Evolutionary conservation across 2,113 vertebrate species (phyloP), one percentile per base, ranked within the genome.

Genomic region (Leiothrix lutea): DNA sequence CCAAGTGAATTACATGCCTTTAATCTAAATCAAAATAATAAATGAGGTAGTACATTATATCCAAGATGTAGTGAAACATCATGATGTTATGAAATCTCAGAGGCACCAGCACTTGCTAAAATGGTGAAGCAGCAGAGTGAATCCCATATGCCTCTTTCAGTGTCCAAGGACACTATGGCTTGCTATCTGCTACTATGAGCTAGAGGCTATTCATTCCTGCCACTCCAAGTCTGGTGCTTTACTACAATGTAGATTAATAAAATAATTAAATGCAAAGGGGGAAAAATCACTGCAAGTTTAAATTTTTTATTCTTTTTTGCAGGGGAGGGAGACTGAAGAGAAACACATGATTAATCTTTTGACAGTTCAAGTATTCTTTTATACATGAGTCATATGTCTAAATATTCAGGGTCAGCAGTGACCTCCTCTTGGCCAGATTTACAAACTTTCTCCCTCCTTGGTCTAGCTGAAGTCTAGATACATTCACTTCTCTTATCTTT

Each of bases 381-480:
- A 38, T 67, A 44, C 38, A 58, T 96, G 90, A 95, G 86, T 97
- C 94, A 97, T 97, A 94, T 47, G 92, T 95, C 90, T 92, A 96
- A 95, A 86, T 65, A 94, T 90, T 83, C 89, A 83, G 71, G 74
- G 84, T 96, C 84, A 96, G 42, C 42, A 81, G 22, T 86, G 73
- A 81, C 66, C 60, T 91, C 42, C 19, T 82, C 80, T 82, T 89
- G 90, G 86, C 74, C 48, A 78, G 64, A 57, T 84, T 61, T 90
- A 64, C 14, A 82, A 51, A 70, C 72, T 28, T 94, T 75, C 29
- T 74, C 28, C 42, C 28, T 67, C 62, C 36, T 70, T 70, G 18
- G 36, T 79, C 35, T 66, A 69, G 58, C 48, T 87, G 57, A 61
- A 82, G 19, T 80, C 53, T 86, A 60, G 47, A 75, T 73, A 5